Conservation (phyloP, 2,113 vertebrate genomes). For the Pholis gunnellus region DNA sequence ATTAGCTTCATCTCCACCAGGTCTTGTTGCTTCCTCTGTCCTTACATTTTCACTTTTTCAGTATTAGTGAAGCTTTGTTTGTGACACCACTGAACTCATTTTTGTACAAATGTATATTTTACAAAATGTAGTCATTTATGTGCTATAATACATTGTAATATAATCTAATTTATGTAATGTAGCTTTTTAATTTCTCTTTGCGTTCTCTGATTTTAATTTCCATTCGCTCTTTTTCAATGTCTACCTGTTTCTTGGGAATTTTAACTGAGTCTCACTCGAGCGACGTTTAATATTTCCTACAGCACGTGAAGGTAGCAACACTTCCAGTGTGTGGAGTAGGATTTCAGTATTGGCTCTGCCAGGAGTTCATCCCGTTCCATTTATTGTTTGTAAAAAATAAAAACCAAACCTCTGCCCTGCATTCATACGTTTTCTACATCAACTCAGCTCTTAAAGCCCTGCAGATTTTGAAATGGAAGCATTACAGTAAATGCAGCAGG, state of each 20-base stretch:
- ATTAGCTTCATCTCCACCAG: no score
- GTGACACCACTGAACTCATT: no score
- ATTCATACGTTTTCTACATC: constrained; percentile 3
- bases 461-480: background rate
- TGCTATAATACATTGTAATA: background rate
- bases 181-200: background rate
- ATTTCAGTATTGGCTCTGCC: constrained; percentile 69
- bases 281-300: background rate
- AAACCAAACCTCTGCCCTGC: constrained; percentile 33
- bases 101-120: background rate
- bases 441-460: background rate
- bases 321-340: constrained; percentile 54
- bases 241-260: background rate
- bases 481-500: background rate
- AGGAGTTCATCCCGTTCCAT: constrained; percentile 58
- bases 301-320: constrained; percentile 47
- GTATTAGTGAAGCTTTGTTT: no score
- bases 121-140: background rate
- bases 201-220: background rate
- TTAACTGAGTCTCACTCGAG: background rate
- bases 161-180: background rate
- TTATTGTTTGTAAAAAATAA: constrained; percentile 29
- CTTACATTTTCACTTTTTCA: no score
- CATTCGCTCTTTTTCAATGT: background rate
- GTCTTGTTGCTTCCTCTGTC: no score